phyloP scores from a whole-genome alignment of 1,140 invertebrate species.

The Mycetomoellerius zeteki region DNA sequence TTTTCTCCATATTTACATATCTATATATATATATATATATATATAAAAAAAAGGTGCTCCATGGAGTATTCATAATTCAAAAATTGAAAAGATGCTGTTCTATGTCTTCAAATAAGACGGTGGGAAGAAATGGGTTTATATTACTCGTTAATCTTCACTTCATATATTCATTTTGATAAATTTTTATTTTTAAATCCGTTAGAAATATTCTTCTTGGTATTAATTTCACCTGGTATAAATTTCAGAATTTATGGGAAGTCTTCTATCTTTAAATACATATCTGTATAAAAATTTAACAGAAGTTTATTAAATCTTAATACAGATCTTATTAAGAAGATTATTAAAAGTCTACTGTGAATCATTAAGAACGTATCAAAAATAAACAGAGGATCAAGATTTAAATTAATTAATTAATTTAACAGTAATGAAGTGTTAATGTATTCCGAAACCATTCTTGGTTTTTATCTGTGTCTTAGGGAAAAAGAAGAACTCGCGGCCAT shows the following conservation, averaged over 20 bases:
- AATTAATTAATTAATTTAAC: slow-evolving; percentile 9
- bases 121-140: not conserved
- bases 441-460: not conserved
- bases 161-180: not conserved
- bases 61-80: no score
- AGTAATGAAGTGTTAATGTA: not conserved
- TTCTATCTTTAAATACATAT: not conserved
- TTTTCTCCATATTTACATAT: no score
- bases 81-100: no score
- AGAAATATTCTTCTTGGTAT: not conserved
- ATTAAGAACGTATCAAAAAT: not conserved
- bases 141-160: not conserved
- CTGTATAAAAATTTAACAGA: not conserved
- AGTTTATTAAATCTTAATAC: not conserved
- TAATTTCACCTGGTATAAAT: not conserved
- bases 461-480: not conserved
- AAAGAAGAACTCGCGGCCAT: not conserved
- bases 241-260: not conserved
- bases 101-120: no score
- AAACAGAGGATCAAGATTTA: not conserved
- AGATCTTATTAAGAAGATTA: not conserved
- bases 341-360: not conserved
- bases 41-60: no score
- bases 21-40: no score
- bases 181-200: not conserved